Evolutionary conservation across 2,113 vertebrate species (phyloP).

Genomic region (Romanogobio albipinnatus): DNA sequence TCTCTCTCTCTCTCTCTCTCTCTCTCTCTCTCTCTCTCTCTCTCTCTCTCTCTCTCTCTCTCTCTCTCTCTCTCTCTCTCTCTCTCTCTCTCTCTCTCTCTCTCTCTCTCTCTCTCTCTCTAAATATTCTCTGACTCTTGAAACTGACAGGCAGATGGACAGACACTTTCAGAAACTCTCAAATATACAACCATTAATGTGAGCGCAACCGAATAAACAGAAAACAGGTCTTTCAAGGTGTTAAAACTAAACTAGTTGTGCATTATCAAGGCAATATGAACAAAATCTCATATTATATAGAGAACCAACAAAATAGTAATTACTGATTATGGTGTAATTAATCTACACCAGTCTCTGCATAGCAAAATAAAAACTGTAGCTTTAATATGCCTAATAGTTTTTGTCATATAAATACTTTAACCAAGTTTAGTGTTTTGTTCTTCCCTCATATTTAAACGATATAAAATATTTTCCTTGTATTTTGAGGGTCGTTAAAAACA

Average conservation of each 20-base stretch:
- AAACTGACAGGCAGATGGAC: slow-evolving; percentile 9
- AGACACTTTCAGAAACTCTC: not conserved
- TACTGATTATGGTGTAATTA: too few species aligned
- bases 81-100: slow-evolving; percentile 1
- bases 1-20: slow-evolving; percentile 10
- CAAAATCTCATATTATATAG: not conserved
- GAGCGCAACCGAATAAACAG: not conserved
- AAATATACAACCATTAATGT: not conserved
- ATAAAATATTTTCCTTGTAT: too few species aligned
- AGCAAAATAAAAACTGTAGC: too few species aligned
- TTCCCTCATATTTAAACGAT: too few species aligned
- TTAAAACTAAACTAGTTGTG: not conserved
- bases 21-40: slow-evolving; percentile 11
- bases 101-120: slow-evolving; percentile 13
- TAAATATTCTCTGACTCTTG: not conserved
- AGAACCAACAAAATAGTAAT: too few species aligned
- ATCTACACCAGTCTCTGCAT: too few species aligned
- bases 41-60: slow-evolving; percentile 12
- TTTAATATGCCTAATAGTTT: too few species aligned
- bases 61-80: slow-evolving; percentile 19
- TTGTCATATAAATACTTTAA: too few species aligned
- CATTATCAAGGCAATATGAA: not conserved
- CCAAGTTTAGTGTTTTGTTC: too few species aligned
- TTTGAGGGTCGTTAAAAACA: too few species aligned
- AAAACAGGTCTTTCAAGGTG: not conserved